Conservation (phyloP, 2,888 invertebrate species). For the Eristalis tenax region DNA sequence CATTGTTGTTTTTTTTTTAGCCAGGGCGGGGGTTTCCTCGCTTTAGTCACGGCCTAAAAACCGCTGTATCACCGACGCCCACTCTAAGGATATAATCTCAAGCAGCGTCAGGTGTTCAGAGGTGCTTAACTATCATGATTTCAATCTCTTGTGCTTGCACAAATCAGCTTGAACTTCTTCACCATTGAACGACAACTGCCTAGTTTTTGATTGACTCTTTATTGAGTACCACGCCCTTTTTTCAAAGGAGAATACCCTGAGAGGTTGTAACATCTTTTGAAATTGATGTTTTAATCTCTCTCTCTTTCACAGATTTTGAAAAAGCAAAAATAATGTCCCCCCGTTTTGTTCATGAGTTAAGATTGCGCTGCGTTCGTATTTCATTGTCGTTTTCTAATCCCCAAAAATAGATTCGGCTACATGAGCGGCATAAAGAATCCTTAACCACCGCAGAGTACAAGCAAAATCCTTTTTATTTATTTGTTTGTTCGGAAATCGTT, state of each 20-base stretch:
- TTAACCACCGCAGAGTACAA: constrained; percentile 9
- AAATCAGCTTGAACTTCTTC: neutral
- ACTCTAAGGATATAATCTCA: no score
- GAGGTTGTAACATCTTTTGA: neutral
- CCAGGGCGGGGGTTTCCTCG: no score
- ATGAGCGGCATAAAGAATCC: constrained; percentile 13
- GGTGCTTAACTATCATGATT: no score
- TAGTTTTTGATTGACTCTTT: neutral
- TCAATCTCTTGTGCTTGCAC: no score
- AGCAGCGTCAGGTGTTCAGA: no score
- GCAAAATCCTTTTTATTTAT: constrained; percentile 41
- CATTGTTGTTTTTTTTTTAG: no score
- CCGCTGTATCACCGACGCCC: no score
- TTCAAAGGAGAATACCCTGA: neutral
- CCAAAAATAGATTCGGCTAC: constrained; percentile 1
- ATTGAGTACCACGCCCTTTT: neutral
- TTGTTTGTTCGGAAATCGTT: constrained; percentile 46
- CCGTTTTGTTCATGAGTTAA: neutral
- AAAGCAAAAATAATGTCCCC: neutral
- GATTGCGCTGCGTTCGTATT: neutral
- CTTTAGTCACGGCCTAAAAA: no score
- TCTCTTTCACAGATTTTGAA: neutral
- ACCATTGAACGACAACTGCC: neutral
- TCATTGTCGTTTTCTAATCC: neutral
- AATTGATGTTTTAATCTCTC: neutral